Conservation (phyloP, 2,888 invertebrate species). For the Apodemia zela region DNA sequence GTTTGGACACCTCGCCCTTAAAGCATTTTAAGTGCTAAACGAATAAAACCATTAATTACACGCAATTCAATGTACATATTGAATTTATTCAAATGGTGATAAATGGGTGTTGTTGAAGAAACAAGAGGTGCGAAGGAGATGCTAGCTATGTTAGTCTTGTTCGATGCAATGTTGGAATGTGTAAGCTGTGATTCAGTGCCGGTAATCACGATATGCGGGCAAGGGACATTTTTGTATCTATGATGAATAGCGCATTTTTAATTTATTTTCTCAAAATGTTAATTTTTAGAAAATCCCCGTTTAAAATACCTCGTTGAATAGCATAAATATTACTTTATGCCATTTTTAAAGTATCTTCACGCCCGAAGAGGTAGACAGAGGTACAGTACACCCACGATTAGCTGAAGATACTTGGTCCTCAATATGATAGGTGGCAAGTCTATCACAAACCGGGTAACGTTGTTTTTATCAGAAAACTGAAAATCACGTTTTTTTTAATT, state of each 20-base stretch:
- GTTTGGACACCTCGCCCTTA: constrained; percentile 79
- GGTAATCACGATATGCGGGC: constrained; percentile 37
- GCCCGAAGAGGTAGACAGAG: too few relatives aligned
- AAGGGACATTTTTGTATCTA: background rate
- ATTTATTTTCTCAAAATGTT: background rate
- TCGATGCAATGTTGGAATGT: constrained; percentile 48
- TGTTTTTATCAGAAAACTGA: too few relatives aligned
- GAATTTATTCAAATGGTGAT: constrained; percentile 81
- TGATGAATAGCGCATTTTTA: background rate
- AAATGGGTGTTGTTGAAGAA: constrained; percentile 60
- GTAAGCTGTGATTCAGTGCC: constrained; percentile 47
- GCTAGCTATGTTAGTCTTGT: constrained; percentile 35
- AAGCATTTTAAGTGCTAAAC: constrained; percentile 79
- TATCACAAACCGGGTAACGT: too few relatives aligned
- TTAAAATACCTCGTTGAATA: too few relatives aligned
- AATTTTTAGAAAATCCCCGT: background rate
- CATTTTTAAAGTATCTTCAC: too few relatives aligned
- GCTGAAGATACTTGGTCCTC: too few relatives aligned
- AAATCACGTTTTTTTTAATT: too few relatives aligned
- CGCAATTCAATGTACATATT: constrained; percentile 80
- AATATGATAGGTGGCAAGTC: too few relatives aligned
- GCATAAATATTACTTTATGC: too few relatives aligned
- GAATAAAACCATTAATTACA: constrained; percentile 81
- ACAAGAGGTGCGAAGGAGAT: constrained; percentile 68
- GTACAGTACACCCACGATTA: too few relatives aligned